Evolutionary conservation across 2,888 invertebrate genomes (phyloP).

Genomic region (Polylopha cassiicola): DNA sequence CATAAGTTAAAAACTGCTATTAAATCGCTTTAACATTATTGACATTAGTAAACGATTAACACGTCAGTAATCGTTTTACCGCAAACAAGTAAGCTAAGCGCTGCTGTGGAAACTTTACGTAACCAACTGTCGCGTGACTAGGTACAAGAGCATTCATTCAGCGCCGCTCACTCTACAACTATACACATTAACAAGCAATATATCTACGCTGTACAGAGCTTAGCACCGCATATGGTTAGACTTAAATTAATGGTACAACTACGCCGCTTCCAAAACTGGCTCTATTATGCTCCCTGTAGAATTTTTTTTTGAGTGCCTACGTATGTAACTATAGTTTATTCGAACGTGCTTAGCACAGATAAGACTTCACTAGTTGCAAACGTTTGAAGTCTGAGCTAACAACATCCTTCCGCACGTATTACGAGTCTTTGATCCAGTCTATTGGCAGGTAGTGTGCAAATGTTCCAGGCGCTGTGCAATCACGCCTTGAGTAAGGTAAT

Average conservation of each 20-base stretch:
- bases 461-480: slow-evolving; percentile 9
- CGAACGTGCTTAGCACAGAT: not conserved
- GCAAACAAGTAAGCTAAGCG: slow-evolving; percentile 58
- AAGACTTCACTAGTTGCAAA: slow-evolving; percentile 6
- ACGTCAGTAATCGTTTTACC: slow-evolving; percentile 59
- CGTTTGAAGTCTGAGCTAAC: slow-evolving; percentile 4
- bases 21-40: slow-evolving; percentile 39
- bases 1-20: no score
- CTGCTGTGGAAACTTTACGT: slow-evolving; percentile 64
- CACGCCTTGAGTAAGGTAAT: slow-evolving; percentile 9
- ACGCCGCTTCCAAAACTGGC: no score
- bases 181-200: no score
- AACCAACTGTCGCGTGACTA: slow-evolving; percentile 64
- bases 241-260: no score
- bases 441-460: slow-evolving; percentile 2
- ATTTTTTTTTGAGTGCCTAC: no score
- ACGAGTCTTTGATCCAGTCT: slow-evolving; percentile 9
- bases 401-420: slow-evolving; percentile 18
- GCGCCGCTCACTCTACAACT: slow-evolving; percentile 30
- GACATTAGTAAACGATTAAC: slow-evolving; percentile 64
- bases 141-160: slow-evolving; percentile 58
- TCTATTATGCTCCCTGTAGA: no score
- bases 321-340: not conserved
- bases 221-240: no score
- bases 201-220: no score